Percentiles rank a stretch among this genome's conserved stretches.
Conservation (phyloP, 2,797 vertebrate genomes). For the Gymnopithys bicolor region DNA sequence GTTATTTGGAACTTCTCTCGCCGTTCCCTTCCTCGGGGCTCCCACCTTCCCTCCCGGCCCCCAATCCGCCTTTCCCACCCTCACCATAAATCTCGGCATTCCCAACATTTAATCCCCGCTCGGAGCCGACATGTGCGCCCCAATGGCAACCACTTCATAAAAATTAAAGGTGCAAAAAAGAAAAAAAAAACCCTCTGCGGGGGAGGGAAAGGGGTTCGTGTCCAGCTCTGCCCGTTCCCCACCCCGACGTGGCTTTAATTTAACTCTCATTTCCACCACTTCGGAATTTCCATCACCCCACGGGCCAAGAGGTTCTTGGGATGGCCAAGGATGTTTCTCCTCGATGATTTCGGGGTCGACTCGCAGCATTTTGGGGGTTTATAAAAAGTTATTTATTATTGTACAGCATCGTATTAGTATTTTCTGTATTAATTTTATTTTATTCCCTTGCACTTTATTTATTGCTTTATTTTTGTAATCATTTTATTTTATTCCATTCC, state of each 20-base stretch:
- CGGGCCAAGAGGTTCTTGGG: not conserved
- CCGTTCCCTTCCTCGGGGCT: not conserved
- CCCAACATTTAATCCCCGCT: not conserved
- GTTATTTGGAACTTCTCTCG: constrained; percentile 26
- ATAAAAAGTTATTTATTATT: rapidly evolving
- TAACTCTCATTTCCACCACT: not conserved
- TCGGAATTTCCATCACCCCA: not conserved
- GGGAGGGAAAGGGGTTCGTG: not conserved
- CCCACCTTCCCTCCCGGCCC: not conserved
- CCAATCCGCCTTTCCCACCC: not conserved
- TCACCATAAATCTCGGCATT: not conserved
- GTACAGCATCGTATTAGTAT: rapidly evolving
- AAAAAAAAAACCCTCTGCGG: not conserved
- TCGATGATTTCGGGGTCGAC: not conserved
- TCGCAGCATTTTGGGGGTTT: not conserved
- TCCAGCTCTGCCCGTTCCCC: not conserved
- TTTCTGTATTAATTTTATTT: rapidly evolving
- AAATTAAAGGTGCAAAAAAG: not conserved
- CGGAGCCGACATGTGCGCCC: not conserved
- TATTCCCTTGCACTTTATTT: rapidly evolving
- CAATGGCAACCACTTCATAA: not conserved
- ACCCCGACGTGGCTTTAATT: not conserved
- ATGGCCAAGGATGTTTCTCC: too few species aligned
- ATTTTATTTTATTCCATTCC: too few species aligned
- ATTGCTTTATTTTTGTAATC: not conserved